Evolutionary conservation across 2,797 vertebrate species (phyloP).

Genomic region (Acrossocheilus wenchowensis): DNA sequence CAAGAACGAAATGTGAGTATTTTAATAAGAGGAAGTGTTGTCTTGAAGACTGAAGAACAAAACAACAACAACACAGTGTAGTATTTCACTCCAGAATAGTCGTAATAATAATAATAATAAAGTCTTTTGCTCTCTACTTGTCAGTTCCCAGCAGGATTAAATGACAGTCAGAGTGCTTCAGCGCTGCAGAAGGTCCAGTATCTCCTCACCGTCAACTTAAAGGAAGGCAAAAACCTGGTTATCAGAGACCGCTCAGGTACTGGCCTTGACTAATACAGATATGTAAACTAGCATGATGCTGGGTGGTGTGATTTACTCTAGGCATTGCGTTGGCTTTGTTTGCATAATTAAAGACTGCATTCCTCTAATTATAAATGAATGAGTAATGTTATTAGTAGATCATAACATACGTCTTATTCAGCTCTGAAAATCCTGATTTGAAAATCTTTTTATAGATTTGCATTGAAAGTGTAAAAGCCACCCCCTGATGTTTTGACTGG

Average conservation of each 20-base stretch:
- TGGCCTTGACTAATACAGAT: slow-evolving; percentile 53
- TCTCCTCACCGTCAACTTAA: slow-evolving; percentile 89
- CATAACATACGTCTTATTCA: background rate
- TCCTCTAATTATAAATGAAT: background rate
- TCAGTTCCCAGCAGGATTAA: slow-evolving; percentile 65
- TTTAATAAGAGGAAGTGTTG: background rate
- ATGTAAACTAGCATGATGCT: background rate
- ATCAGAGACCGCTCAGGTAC: slow-evolving; percentile 91
- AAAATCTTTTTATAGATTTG: background rate
- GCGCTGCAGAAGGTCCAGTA: slow-evolving; percentile 82
- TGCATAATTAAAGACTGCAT: background rate
- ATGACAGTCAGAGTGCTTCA: slow-evolving; percentile 64
- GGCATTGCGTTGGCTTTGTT: background rate
- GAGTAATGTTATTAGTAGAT: background rate
- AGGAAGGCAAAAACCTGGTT: slow-evolving; percentile 88
- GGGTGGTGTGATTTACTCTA: background rate
- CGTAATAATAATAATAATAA: background rate
- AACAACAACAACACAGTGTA: background rate
- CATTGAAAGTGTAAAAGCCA: background rate
- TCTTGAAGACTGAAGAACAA: background rate
- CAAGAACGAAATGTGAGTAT: slow-evolving; percentile 56
- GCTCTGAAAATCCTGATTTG: background rate
- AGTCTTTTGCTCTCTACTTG: slow-evolving; percentile 38
- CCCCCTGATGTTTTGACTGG: background rate
- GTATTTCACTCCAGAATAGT: background rate